phyloP scores from a whole-genome alignment of 2,113 vertebrate genomes.

The Marcusenius ussheri region DNA sequence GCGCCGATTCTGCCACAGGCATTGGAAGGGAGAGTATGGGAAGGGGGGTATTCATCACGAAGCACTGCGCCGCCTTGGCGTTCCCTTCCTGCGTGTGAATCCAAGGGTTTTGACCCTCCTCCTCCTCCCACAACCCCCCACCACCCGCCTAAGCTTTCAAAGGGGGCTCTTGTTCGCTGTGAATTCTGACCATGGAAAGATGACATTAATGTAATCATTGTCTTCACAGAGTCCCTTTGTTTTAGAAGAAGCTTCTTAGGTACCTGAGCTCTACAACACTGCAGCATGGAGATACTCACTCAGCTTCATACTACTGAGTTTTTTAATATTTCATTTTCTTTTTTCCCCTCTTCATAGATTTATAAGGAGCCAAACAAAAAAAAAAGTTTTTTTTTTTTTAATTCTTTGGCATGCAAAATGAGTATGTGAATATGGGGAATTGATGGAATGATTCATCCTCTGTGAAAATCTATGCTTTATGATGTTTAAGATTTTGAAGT shows the following conservation, averaged over 20 bases:
- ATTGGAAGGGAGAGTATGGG: slow-evolving; percentile 11
- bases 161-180: slow-evolving; percentile 34
- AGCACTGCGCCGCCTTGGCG: slow-evolving; percentile 23
- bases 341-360: background rate
- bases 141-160: slow-evolving; percentile 33
- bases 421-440: slow-evolving; percentile 24
- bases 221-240: slow-evolving; percentile 20
- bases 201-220: slow-evolving; percentile 23
- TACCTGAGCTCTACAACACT: slow-evolving; percentile 10
- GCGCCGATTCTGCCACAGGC: slow-evolving; percentile 19
- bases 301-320: slow-evolving; percentile 1
- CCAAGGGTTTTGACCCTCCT: background rate
- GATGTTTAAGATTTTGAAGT: slow-evolving; percentile 24
- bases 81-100: slow-evolving; percentile 1
- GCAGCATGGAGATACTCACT: background rate
- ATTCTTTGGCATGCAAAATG: slow-evolving; percentile 31
- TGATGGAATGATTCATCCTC: slow-evolving; percentile 41
- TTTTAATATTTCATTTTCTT: slow-evolving; percentile 19
- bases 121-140: slow-evolving; percentile 12
- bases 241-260: background rate
- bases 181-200: slow-evolving; percentile 12
- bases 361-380: background rate
- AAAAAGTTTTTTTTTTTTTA: background rate
- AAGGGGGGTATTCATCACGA: slow-evolving; percentile 38
- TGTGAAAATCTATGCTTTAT: slow-evolving; percentile 28